Percentiles rank a stretch among this genome's conserved stretches.
Evolutionary conservation across 2,888 invertebrate species (phyloP).

Genomic region (Mayetiola destructor): DNA sequence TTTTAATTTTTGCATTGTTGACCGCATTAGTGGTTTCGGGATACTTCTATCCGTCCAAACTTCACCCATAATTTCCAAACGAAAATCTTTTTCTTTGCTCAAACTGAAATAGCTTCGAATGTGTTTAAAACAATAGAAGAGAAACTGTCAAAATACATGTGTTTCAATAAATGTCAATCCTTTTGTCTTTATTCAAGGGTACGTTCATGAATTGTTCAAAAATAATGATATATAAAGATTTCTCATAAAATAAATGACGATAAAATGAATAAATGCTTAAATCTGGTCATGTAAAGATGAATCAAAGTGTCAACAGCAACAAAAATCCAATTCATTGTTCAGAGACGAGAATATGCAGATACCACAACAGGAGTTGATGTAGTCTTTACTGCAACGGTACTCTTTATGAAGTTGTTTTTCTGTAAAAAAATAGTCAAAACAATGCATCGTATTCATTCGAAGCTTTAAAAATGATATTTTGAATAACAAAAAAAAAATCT

Average conservation of each 20-base stretch:
- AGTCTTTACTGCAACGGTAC: neutral
- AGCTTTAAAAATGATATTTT: neutral
- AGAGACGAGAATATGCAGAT: neutral
- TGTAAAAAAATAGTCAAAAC: neutral
- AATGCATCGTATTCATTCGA: too few relatives aligned
- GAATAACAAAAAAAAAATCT: neutral
- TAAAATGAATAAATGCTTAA: neutral
- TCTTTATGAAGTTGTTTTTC: slow-evolving; percentile 2
- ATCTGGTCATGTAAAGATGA: neutral
- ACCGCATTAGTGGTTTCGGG: slow-evolving; percentile 1
- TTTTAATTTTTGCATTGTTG: slow-evolving; percentile 4
- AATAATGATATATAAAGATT: neutral
- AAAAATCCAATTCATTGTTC: neutral
- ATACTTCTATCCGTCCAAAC: neutral
- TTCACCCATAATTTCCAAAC: neutral
- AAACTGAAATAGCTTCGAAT: too few relatives aligned
- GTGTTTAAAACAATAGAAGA: neutral
- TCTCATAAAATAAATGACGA: neutral
- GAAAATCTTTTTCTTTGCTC: too few relatives aligned
- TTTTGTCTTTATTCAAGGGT: neutral
- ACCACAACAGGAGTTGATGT: neutral
- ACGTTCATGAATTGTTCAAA: neutral
- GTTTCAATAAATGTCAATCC: neutral
- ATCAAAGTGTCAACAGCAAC: too few relatives aligned
- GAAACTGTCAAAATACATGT: slow-evolving; percentile 11